Evolutionary conservation across 1,140 invertebrate genomes (phyloP), one percentile per base, ranked within the genome.

Genomic region (Ostrea edulis): DNA sequence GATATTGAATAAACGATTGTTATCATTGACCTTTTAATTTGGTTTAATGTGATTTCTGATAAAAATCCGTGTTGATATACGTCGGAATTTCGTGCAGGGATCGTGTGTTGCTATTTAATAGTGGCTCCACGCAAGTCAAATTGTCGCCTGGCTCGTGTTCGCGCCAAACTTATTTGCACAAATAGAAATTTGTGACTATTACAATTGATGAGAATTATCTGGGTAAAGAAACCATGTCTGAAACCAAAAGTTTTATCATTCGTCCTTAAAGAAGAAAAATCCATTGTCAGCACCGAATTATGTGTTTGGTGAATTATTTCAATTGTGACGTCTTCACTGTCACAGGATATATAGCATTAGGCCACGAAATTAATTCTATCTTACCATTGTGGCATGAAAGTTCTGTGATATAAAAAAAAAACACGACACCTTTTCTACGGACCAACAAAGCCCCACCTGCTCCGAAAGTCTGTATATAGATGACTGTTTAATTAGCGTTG

Each of bases 1-100:
- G 68, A 71, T 71, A 71, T 71, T 71, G 68, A 71, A 25, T 71
- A 71, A 71, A 71, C 29, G 68, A 71, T 71, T 71, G 68, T 29
- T 71, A 71, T 71, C 68, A 11, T 71, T 71, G 22, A 71, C 12
- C 68, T 71, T 35, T 71, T 71, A 71, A 71, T 71, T 71, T 71
- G 68, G 68, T 71, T 71, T 29, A 71, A 71, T 71, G 68, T 71
- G 68, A 71, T 71, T 71, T 25, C 29, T 29, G 68, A 71, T 71
- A 71, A 62, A 35, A 4, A 71, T 71, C 68, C 12, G 25, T 71
- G 68, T 35, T 71, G 68, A 71, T 71, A 35, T 71, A 71, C 68
- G 68, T 25, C 68, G 68, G 68, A 14, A 71, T 71, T 71, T 71
- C 68, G 68, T 71, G 68, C 14, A 17, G 55, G 55, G 55, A 17